These are phyloP conservation scores for Melanotus villosus DNA, from an alignment of 2,888 invertebrate species.

Conservation along the genomic window DNA sequence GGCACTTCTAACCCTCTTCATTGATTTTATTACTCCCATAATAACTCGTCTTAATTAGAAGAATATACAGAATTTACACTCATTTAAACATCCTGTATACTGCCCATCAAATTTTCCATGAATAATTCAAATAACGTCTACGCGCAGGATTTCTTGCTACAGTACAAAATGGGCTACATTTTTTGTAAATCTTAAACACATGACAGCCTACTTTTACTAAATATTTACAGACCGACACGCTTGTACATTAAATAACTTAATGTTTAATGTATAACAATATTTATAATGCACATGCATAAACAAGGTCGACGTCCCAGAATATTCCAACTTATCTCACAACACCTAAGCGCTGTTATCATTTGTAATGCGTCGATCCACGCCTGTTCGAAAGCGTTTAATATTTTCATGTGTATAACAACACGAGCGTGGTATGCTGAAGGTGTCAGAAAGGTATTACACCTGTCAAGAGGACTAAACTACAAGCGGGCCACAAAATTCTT, in stretches of 20 bases:
- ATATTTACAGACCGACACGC: not conserved
- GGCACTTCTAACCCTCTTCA: too few species aligned
- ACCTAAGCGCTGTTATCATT: not conserved
- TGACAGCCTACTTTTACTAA: not conserved
- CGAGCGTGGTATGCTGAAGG: not conserved
- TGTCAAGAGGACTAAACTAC: slow-evolving; percentile 6
- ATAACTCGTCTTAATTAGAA: too few species aligned
- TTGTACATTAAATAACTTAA: not conserved
- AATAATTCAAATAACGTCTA: slow-evolving; percentile 2
- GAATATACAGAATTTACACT: too few species aligned
- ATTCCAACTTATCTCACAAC: not conserved
- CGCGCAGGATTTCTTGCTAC: slow-evolving; percentile 6
- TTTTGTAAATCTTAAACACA: too few species aligned
- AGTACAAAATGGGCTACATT: too few species aligned
- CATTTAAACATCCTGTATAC: too few species aligned
- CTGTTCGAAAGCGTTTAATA: too few species aligned
- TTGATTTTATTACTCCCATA: too few species aligned
- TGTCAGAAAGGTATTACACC: slow-evolving; percentile 10
- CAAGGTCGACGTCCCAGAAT: slow-evolving; percentile 5
- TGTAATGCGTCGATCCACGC: too few species aligned
- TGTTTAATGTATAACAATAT: slow-evolving; percentile 1
- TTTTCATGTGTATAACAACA: too few species aligned
- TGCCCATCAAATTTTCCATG: not conserved
- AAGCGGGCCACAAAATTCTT: slow-evolving; percentile 2
- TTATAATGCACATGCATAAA: not conserved